Percentiles rank a stretch among this genome's conserved stretches.
Conservation (phyloP, 1,140 invertebrate genomes). For the Pseudomyrmex sp. region DNA sequence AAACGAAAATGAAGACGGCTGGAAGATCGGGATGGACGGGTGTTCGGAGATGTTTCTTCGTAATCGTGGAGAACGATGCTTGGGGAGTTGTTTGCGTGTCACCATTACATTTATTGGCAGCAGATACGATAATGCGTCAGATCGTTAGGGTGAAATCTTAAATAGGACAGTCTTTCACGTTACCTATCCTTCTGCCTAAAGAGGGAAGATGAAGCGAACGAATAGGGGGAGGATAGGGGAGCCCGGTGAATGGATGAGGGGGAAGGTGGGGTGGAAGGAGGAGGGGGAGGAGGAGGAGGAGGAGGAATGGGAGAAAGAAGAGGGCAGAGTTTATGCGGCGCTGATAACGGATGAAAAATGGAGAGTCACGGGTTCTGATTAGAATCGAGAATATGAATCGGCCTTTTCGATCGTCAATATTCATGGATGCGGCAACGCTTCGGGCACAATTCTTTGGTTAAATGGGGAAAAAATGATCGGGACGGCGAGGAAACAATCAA, state of each 20-base stretch:
- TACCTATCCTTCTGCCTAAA: neutral
- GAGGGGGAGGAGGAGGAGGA: neutral
- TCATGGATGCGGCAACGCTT: slow-evolving; percentile 60
- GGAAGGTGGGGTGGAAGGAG: neutral
- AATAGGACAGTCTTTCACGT: slow-evolving; percentile 52
- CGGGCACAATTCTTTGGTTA: slow-evolving; percentile 44
- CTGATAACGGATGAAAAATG: slow-evolving; percentile 74
- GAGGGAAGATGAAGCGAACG: slow-evolving; percentile 29
- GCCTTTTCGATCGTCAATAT: slow-evolving; percentile 67
- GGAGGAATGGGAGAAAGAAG: neutral
- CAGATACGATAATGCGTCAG: slow-evolving; percentile 68
- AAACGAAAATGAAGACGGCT: neutral
- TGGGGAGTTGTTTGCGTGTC: slow-evolving; percentile 37
- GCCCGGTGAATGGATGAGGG: neutral
- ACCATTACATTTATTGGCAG: slow-evolving; percentile 63
- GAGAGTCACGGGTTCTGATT: slow-evolving; percentile 68
- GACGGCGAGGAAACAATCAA: slow-evolving; percentile 32
- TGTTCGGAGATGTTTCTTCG: neutral
- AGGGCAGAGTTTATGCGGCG: slow-evolving; percentile 57
- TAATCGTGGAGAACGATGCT: slow-evolving; percentile 30
- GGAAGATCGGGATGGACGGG: neutral
- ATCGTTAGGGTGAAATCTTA: slow-evolving; percentile 65
- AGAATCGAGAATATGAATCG: slow-evolving; percentile 73
- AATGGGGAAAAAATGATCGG: slow-evolving; percentile 35
- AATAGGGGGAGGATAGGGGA: neutral